phyloP scores from a whole-genome alignment of 2,888 invertebrate species.

The Amphipyra tragopoginis region DNA sequence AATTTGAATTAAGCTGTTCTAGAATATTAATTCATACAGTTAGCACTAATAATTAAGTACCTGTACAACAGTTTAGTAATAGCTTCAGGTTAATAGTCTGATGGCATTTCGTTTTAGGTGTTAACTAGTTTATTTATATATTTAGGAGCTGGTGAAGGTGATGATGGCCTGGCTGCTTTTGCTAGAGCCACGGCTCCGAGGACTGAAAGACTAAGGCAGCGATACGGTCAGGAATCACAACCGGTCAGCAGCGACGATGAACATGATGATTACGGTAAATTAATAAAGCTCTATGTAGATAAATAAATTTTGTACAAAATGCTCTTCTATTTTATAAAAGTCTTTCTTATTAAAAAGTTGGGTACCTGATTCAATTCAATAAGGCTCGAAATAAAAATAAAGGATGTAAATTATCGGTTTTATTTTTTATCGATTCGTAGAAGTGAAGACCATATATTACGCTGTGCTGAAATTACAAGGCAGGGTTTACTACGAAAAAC shows the following conservation, averaged over 20 bases:
- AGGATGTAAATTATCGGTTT: no score
- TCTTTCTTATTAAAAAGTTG: no score
- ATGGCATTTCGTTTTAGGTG: neutral
- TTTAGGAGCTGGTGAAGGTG: constrained; percentile 90
- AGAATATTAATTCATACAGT: no score
- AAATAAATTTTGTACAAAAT: no score
- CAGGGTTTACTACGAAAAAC: no score
- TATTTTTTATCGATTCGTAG: no score
- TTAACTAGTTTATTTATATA: neutral
- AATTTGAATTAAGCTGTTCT: neutral
- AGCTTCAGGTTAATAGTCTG: neutral
- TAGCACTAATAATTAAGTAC: neutral
- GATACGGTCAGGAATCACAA: constrained; percentile 91
- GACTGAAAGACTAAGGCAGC: constrained; percentile 95
- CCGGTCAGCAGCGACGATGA: constrained; percentile 92
- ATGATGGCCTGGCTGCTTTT: constrained; percentile 95
- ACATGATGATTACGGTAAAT: constrained; percentile 95
- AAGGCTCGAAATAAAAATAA: no score
- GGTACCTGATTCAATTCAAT: no score
- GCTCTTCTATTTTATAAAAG: no score
- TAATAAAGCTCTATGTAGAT: neutral
- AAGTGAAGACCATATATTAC: no score
- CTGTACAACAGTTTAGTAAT: neutral
- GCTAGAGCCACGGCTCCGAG: constrained; percentile 95
- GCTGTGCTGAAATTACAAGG: no score